A percentile compares a stretch with the other conserved stretches of the same genome.
Conservation (phyloP, 1,140 invertebrate genomes). For the Laupala kohalensis region DNA sequence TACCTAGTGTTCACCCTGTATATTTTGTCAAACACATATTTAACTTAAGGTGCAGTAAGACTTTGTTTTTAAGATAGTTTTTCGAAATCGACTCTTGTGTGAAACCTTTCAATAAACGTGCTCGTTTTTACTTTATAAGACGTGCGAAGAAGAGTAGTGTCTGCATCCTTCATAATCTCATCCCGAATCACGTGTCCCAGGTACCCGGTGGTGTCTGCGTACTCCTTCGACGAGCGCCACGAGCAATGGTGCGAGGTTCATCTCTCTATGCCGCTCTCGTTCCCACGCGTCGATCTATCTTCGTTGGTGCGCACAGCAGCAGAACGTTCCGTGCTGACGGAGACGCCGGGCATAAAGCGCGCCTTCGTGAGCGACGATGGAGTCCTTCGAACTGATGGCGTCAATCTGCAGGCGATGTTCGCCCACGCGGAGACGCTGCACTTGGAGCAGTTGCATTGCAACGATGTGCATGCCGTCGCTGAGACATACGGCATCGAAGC, state of each 20-base stretch:
- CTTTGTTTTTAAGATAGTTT: no score
- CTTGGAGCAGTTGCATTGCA: slow-evolving; percentile 76
- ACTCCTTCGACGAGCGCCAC: slow-evolving; percentile 58
- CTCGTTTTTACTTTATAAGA: no score
- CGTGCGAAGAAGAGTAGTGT: no score
- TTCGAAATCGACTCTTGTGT: no score
- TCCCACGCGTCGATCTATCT: slow-evolving; percentile 58
- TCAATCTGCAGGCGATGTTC: slow-evolving; percentile 57
- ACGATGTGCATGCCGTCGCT: slow-evolving; percentile 87
- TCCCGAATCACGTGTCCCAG: no score
- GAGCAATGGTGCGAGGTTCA: slow-evolving; percentile 47
- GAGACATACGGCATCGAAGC: slow-evolving; percentile 93
- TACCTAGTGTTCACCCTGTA: no score
- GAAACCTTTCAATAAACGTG: no score
- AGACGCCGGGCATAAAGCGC: slow-evolving; percentile 67
- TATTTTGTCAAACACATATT: no score
- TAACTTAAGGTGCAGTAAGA: no score
- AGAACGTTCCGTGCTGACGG: slow-evolving; percentile 57
- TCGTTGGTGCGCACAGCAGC: slow-evolving; percentile 64
- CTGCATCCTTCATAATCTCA: no score
- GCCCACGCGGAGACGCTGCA: slow-evolving; percentile 70
- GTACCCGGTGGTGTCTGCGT: slow-evolving; percentile 41
- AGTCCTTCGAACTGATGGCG: not conserved
- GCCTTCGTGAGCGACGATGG: slow-evolving; percentile 49
- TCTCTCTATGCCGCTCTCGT: slow-evolving; percentile 42